phyloP scores from a whole-genome alignment of 2,888 invertebrate species.

The Caenorhabditis imperialis region DNA sequence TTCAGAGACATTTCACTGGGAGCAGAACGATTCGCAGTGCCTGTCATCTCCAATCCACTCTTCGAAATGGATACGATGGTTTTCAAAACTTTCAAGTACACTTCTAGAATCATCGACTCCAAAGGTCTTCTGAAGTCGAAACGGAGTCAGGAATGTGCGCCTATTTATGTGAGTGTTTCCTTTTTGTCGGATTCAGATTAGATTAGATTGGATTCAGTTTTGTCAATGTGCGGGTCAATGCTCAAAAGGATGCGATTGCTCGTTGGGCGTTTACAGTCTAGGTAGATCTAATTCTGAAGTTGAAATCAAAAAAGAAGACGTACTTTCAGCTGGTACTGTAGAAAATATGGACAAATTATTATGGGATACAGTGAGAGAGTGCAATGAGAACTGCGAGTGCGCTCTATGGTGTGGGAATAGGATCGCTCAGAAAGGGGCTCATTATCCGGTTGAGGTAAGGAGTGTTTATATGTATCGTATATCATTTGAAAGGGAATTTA shows the following conservation, averaged over 20 bases:
- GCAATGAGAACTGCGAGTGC: slow-evolving; percentile 63
- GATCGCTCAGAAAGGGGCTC: slow-evolving; percentile 68
- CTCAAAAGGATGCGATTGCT: slow-evolving; percentile 31
- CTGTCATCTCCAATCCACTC: slow-evolving; percentile 45
- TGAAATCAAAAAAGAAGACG: neutral
- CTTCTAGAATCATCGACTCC: slow-evolving; percentile 53
- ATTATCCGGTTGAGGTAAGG: slow-evolving; percentile 59
- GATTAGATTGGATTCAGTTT: neutral
- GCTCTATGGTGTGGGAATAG: slow-evolving; percentile 67
- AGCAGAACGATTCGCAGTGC: slow-evolving; percentile 59
- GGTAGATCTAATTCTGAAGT: neutral
- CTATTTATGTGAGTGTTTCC: slow-evolving; percentile 29
- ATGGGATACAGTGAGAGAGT: slow-evolving; percentile 58
- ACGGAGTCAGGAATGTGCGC: slow-evolving; percentile 13
- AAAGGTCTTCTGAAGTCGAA: slow-evolving; percentile 16
- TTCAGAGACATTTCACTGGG: slow-evolving; percentile 64
- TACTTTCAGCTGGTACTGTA: slow-evolving; percentile 28
- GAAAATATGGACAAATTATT: slow-evolving; percentile 39
- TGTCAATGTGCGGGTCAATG: slow-evolving; percentile 27
- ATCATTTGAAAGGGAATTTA: no score
- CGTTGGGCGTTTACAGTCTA: slow-evolving; percentile 11
- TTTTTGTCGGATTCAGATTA: neutral
- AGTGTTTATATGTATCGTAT: no score
- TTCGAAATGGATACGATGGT: slow-evolving; percentile 22
- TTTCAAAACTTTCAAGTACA: slow-evolving; percentile 52